Evolutionary conservation across 2,797 vertebrate genomes (phyloP).

Genomic region (Luscinia luscinia): DNA sequence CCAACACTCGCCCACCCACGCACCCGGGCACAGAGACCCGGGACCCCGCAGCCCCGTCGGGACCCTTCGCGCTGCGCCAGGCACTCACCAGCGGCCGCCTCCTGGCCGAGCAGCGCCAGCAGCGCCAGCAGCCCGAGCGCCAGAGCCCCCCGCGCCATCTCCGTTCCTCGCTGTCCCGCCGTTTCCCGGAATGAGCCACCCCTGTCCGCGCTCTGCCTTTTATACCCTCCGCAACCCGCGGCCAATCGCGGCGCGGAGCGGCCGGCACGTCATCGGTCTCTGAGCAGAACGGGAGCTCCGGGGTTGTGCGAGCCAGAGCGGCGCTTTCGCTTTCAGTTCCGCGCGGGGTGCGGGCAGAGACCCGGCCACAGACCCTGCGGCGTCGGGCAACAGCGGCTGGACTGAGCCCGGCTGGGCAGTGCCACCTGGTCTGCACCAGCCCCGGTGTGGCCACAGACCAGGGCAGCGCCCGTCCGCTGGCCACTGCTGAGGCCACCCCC

Average conservation of each 20-base stretch:
- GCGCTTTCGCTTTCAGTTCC: background rate
- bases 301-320: background rate
- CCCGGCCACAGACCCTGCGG: accelerated
- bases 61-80: background rate
- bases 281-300: background rate
- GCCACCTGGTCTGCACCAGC: background rate
- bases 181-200: accelerated
- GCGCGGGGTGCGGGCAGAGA: accelerated
- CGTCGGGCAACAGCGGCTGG: background rate
- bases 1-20: background rate
- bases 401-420: background rate
- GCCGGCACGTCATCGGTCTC: accelerated
- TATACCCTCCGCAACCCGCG: accelerated
- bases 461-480: background rate
- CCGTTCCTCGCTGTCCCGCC: accelerated
- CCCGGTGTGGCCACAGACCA: background rate
- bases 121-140: background rate
- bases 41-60: too few species aligned
- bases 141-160: accelerated
- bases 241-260: background rate
- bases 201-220: accelerated
- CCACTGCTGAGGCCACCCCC: background rate
- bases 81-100: background rate
- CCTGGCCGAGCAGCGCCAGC: background rate
- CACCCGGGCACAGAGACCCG: background rate